Conservation (phyloP, 2,888 invertebrate species). For the Agelastica alni region DNA sequence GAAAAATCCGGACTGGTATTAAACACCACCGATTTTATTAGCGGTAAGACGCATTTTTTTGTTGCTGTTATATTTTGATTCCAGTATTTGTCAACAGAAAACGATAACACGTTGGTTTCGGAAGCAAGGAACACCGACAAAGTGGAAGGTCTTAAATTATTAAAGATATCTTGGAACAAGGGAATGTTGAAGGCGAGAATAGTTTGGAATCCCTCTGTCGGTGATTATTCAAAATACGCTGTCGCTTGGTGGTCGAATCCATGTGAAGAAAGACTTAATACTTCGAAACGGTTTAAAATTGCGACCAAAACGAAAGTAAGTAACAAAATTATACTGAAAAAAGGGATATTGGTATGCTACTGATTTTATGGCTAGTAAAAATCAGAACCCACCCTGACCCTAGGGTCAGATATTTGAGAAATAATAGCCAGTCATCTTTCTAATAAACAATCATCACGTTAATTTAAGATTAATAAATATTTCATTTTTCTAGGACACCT, state of each 20-base stretch:
- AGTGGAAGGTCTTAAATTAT: constrained; percentile 50
- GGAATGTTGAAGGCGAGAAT: constrained; percentile 51
- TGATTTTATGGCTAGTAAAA: no score
- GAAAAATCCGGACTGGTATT: constrained; percentile 72
- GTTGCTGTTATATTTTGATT: no score
- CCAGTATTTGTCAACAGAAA: constrained; percentile 7
- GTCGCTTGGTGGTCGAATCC: constrained; percentile 53
- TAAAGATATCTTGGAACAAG: constrained; percentile 50
- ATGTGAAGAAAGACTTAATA: constrained; percentile 54
- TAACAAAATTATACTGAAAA: no score
- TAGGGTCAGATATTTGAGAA: no score
- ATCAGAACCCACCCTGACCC: no score
- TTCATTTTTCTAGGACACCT: constrained; percentile 57
- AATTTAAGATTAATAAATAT: no score
- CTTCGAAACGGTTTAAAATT: constrained; percentile 56
- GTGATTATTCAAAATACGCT: constrained; percentile 44
- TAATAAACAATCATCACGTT: no score
- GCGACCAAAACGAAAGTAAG: constrained; percentile 63
- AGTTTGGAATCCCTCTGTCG: constrained; percentile 48
- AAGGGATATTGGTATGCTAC: no score
- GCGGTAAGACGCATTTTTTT: no score
- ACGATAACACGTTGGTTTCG: constrained; percentile 18
- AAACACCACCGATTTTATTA: constrained; percentile 66
- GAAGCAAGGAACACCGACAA: constrained; percentile 24
- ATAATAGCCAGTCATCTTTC: no score